Evolutionary conservation across 2,113 vertebrate genomes (phyloP).

Genomic region (Morone chrysops): DNA sequence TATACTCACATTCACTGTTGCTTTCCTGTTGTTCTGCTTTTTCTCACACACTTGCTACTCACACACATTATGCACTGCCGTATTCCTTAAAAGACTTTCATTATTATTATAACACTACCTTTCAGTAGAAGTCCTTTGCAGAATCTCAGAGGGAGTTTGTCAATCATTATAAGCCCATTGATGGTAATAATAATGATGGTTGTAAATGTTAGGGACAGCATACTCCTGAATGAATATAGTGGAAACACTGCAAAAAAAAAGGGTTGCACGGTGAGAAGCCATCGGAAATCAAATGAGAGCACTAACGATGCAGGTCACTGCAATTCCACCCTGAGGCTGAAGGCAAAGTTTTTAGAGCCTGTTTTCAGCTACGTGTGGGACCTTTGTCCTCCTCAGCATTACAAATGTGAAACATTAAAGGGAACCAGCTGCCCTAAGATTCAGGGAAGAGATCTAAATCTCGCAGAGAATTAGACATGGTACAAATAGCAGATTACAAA

Average conservation of each 20-base stretch:
- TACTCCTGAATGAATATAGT: too few species aligned
- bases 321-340: neutral
- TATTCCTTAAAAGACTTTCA: too few species aligned
- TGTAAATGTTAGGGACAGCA: too few species aligned
- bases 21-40: too few species aligned
- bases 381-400: neutral
- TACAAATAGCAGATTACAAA: neutral
- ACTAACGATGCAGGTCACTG: neutral
- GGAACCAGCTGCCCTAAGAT: neutral
- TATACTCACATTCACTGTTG: too few species aligned
- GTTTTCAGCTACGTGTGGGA: neutral
- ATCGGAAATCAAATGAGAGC: neutral
- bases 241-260: neutral
- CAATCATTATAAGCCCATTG: too few species aligned
- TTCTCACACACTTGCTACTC: too few species aligned
- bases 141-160: too few species aligned
- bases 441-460: neutral
- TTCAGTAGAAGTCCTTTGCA: too few species aligned
- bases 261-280: neutral
- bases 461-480: neutral
- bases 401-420: constrained; percentile 24
- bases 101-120: too few species aligned
- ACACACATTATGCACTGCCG: too few species aligned
- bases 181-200: too few species aligned
- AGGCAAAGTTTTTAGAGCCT: neutral